Percentiles rank a stretch among this genome's conserved stretches.
These are phyloP conservation scores for Vanessa atalanta DNA, from an alignment of 1,140 invertebrate species.

Conservation along the genomic window DNA sequence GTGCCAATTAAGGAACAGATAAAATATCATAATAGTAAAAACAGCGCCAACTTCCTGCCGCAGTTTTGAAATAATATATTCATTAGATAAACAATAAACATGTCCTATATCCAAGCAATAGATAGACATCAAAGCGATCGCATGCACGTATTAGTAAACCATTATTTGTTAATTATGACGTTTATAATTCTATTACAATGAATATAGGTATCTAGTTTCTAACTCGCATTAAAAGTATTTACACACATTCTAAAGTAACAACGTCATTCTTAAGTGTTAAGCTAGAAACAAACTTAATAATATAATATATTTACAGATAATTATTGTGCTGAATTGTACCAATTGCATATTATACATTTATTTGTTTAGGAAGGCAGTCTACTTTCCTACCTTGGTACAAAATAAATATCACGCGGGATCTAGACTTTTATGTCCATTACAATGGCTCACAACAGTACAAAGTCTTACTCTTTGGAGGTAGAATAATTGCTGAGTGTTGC, in stretches of 20 bases:
- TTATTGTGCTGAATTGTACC: too few species aligned
- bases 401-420: too few species aligned
- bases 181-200: too few species aligned
- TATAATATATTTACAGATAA: background rate
- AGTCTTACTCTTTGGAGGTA: too few species aligned
- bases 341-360: too few species aligned
- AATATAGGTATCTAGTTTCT: background rate
- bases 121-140: background rate
- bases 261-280: background rate
- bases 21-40: constrained; percentile 12
- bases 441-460: too few species aligned
- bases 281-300: constrained; percentile 1
- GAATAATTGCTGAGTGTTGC: too few species aligned
- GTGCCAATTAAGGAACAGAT: background rate
- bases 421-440: too few species aligned
- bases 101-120: background rate
- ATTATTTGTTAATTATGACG: too few species aligned
- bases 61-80: background rate
- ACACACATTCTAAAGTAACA: background rate
- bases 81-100: background rate
- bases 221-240: background rate
- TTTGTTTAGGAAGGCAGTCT: too few species aligned
- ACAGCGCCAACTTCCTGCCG: background rate
- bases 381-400: too few species aligned
- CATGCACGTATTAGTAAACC: constrained; percentile 1